Conservation (phyloP, 1,140 invertebrate species). For the Drosophila parvula region DNA sequence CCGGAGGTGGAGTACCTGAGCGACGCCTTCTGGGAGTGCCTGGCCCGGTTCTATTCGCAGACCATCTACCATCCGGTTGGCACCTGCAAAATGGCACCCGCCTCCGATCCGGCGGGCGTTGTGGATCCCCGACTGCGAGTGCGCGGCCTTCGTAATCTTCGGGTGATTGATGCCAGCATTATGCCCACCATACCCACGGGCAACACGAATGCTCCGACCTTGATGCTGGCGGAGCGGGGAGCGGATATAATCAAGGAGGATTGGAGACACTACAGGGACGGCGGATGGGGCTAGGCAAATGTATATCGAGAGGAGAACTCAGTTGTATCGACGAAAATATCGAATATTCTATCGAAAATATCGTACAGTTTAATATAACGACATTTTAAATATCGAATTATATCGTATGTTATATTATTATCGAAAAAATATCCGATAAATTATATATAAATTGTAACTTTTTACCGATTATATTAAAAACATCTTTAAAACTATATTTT, state of each 20-base stretch:
- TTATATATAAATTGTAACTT: too few species aligned
- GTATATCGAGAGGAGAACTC: neutral
- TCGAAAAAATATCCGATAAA: too few species aligned
- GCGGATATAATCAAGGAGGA: constrained; percentile 88
- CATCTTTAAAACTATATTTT: too few species aligned
- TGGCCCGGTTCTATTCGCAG: constrained; percentile 88
- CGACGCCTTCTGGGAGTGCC: constrained; percentile 89
- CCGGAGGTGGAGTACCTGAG: constrained; percentile 83
- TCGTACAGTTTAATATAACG: too few species aligned
- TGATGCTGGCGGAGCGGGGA: constrained; percentile 89
- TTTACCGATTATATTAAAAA: too few species aligned
- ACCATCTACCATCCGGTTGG: constrained; percentile 89
- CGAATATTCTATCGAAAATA: too few species aligned
- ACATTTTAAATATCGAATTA: too few species aligned
- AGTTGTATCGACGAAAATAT: neutral
- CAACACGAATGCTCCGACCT: constrained; percentile 89
- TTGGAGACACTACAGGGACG: constrained; percentile 75
- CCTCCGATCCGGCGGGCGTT: constrained; percentile 85
- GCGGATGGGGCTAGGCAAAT: constrained; percentile 46
- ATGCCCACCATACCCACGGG: constrained; percentile 89
- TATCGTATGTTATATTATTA: too few species aligned
- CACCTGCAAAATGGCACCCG: constrained; percentile 88
- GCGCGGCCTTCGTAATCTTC: constrained; percentile 86
- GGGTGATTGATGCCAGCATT: constrained; percentile 90
- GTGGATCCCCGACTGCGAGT: constrained; percentile 87